A percentile compares a stretch with the other conserved stretches of the same genome.
These are phyloP conservation scores for Pristionchus maxplancki DNA, from an alignment of 2,888 invertebrate genomes.

Conservation along the genomic window DNA sequence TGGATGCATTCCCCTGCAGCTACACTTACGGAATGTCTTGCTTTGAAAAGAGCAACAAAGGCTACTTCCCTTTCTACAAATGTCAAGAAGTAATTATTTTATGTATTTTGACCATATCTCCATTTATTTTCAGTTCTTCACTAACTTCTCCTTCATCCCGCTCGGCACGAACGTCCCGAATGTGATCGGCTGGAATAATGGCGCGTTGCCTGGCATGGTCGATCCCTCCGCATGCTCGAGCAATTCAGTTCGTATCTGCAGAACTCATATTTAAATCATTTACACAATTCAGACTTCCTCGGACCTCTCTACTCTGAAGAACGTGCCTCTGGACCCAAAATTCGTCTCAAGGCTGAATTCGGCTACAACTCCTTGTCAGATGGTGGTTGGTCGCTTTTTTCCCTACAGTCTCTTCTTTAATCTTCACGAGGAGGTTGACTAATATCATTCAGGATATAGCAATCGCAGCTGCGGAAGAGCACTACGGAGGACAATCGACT, in stretches of 20 bases:
- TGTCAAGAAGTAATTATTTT: neutral
- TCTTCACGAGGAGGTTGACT: too few species aligned
- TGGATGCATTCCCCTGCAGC: neutral
- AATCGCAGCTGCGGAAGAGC: neutral
- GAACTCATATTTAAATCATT: neutral
- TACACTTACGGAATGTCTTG: neutral
- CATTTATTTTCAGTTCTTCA: conserved; percentile 11
- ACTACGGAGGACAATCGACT: neutral
- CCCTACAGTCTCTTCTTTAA: neutral
- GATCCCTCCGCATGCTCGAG: neutral
- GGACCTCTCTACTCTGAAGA: neutral
- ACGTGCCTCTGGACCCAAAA: neutral
- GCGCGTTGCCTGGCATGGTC: neutral
- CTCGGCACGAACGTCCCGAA: neutral
- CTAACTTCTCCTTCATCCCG: neutral
- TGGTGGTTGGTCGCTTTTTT: neutral
- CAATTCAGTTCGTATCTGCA: neutral
- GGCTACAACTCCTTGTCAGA: neutral
- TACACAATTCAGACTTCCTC: neutral
- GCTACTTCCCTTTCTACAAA: neutral
- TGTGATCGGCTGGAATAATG: neutral
- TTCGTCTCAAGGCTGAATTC: neutral
- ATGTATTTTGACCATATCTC: too few species aligned
- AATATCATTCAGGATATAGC: neutral
- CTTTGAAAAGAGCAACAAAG: neutral